Conservation (phyloP, 2,797 vertebrate genomes). For the Nyctalus aviator region DNA sequence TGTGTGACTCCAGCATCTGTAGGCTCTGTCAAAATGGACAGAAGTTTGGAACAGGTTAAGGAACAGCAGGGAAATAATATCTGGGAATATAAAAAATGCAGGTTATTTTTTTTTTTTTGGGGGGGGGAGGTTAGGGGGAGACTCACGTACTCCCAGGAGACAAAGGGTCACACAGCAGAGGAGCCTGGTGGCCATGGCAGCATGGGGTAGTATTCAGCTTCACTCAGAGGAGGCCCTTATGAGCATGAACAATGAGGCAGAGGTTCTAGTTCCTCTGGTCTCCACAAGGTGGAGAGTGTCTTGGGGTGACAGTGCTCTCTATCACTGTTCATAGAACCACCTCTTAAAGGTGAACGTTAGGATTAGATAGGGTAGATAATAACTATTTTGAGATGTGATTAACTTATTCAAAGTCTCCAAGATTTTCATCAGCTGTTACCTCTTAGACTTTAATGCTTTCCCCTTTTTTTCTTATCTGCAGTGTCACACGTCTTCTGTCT, state of each 20-base stretch:
- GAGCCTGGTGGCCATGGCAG: conserved; percentile 23
- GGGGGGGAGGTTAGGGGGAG: too few species aligned
- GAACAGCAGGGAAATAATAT: not conserved
- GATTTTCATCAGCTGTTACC: too few species aligned
- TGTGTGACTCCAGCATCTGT: conserved; percentile 31
- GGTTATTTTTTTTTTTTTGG: too few species aligned
- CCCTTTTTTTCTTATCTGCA: too few species aligned
- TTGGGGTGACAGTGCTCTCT: not conserved
- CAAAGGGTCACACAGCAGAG: not conserved
- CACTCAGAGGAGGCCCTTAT: not conserved
- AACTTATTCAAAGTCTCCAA: not conserved
- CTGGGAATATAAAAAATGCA: not conserved
- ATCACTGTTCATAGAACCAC: not conserved
- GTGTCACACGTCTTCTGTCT: too few species aligned
- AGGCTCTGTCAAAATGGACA: not conserved
- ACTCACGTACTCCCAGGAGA: not conserved
- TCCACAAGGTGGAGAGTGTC: not conserved
- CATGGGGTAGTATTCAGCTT: too few species aligned
- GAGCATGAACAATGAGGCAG: not conserved
- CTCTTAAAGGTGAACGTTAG: not conserved
- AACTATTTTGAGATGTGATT: too few species aligned
- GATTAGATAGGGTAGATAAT: too few species aligned
- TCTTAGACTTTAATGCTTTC: too few species aligned
- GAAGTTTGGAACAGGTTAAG: not conserved
- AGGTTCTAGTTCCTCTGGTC: too few species aligned